Base-by-base conservation (phyloP, 1,140 invertebrate species). In the Zaprionus ornatus region DNA sequence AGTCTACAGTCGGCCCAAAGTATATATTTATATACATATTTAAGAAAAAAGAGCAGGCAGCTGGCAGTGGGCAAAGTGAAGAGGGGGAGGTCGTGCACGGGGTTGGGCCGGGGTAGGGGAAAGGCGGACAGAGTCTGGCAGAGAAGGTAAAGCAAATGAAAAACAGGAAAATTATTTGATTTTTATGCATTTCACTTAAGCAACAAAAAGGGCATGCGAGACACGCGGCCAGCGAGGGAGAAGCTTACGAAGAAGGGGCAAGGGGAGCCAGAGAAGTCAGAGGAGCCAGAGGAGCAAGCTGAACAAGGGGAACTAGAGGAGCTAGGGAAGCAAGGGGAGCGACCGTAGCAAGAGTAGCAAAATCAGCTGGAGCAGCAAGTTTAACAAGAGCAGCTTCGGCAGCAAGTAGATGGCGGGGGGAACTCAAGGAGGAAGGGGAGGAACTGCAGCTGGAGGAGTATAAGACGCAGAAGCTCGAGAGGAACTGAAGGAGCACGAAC, bases 141-240 rank as follows among this genome's bases (percentile, higher is more conserved):
- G 45, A 17, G 4, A 52, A 32, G 17, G 9, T 61, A 35, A 54
- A 56, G 70, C 66, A 80, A 83, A 82, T 77, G 73, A 83, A 77
- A 87, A 80, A 80, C 84, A 88, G 84, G 84, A 88, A 88, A 88
- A 88, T 88, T 88, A 88, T 88, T 88, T 88, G 80, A 88, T 88
- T 88, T 88, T 88, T 84, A 88, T 81, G 84, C 85, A 84, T 88
- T 88, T 84, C 78, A 85, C 78, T 88, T 87, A 88, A 75, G 84
- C 67, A 87, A 73, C 72, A 87, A 86, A 86, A 87, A 82, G 73
- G 67, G 50, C 79, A 70, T 32, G 66, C 45, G 65, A 61, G 72
- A 61, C 40, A 59, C 5, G 4, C 48, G 10, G 45, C 9, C 15
- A 54, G 57, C 17, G 9, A 10, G 19, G 19, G 12, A 21, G n/a